A percentile compares a stretch with the other conserved stretches of the same genome.
phyloP scores from a whole-genome alignment of 2,113 vertebrate genomes.

The Naja naja region DNA sequence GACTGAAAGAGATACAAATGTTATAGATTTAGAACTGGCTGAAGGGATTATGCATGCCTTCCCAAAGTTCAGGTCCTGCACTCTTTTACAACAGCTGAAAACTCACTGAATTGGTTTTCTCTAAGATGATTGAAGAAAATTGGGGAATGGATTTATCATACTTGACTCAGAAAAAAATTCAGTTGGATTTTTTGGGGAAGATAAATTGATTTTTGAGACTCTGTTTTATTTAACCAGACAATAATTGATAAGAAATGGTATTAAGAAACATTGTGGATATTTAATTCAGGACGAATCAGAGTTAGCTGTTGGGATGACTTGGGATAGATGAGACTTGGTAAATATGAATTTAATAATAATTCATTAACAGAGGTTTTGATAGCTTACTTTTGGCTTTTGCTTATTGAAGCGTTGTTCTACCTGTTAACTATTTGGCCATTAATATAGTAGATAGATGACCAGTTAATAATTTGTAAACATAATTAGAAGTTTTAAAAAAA shows the following conservation, averaged over 20 bases:
- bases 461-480: background rate
- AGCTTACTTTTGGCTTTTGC: background rate
- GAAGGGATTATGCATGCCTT: too few species aligned
- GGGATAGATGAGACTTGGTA: background rate
- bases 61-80: too few species aligned
- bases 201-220: background rate
- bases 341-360: background rate
- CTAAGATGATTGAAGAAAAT: too few species aligned
- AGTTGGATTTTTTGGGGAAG: background rate
- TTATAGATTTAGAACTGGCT: too few species aligned
- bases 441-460: background rate
- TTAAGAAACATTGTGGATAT: background rate
- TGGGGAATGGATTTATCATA: background rate
- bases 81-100: too few species aligned
- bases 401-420: background rate
- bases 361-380: background rate
- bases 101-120: too few species aligned
- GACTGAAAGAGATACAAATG: too few species aligned
- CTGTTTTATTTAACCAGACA: background rate
- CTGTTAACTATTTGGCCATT: background rate
- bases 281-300: background rate
- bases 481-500: background rate
- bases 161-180: background rate
- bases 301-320: background rate
- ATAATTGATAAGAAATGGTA: background rate